These are phyloP conservation scores for Cephus runcator DNA, from an alignment of 2,888 invertebrate species.

Conservation along the genomic window DNA sequence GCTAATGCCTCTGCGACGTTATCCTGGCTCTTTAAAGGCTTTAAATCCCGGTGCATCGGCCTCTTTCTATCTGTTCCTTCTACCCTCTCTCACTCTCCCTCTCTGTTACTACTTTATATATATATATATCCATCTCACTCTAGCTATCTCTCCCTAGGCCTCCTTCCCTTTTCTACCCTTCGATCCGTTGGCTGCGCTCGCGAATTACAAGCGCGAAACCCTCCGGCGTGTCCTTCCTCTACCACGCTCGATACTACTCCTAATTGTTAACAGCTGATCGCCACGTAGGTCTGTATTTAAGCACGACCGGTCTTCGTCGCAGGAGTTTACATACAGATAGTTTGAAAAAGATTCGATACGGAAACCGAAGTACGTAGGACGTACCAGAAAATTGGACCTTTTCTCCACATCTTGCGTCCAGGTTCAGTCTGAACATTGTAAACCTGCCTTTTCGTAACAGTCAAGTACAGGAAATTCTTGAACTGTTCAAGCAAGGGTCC, in stretches of 20 bases:
- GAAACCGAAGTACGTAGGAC: neutral
- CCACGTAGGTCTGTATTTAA: neutral
- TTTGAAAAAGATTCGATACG: neutral
- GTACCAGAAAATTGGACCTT: neutral
- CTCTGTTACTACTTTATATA: neutral
- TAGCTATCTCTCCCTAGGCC: neutral
- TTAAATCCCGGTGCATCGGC: neutral
- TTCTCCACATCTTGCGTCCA: neutral
- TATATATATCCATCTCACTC: neutral
- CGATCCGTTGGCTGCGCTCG: neutral
- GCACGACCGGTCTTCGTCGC: neutral
- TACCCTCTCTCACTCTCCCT: neutral
- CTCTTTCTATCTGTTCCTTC: neutral
- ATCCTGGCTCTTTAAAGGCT: neutral
- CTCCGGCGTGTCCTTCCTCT: neutral
- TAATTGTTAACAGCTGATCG: neutral
- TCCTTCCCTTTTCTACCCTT: neutral
- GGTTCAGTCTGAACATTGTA: neutral
- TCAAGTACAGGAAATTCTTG: neutral
- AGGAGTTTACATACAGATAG: neutral
- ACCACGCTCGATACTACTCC: neutral
- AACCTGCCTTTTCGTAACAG: neutral
- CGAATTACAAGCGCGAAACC: neutral
- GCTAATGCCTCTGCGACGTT: neutral
- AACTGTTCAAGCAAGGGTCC: neutral